A percentile compares a stretch with the other conserved stretches of the same genome.
Evolutionary conservation across 23 tunicate genomes (phyloP).

Genomic region (Diplosoma virens): DNA sequence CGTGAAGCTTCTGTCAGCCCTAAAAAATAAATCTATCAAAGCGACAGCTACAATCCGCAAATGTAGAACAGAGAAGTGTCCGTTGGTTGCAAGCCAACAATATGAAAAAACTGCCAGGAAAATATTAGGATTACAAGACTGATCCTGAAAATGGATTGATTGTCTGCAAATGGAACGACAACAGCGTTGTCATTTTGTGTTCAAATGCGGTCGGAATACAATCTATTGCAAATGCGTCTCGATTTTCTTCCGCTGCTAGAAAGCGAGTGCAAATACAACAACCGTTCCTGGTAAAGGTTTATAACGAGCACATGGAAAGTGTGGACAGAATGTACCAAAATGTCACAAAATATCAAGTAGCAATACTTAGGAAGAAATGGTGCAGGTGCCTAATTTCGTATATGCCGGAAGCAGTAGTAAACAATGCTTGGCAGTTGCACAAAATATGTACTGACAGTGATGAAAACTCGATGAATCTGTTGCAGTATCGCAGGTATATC

Average conservation of each 20-base stretch:
- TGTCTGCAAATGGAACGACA: neutral
- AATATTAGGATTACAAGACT: neutral
- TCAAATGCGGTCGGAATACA: neutral
- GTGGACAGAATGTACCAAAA: neutral
- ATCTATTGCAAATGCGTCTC: neutral
- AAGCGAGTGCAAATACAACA: neutral
- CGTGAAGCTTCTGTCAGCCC: neutral
- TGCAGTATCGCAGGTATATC: neutral
- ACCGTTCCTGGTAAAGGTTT: neutral
- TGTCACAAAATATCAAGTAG: neutral
- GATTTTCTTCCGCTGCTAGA: neutral
- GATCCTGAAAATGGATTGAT: neutral
- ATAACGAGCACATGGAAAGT: neutral
- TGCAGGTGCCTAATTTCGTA: neutral
- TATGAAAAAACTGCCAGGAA: neutral
- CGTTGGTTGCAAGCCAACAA: neutral
- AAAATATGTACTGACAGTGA: neutral
- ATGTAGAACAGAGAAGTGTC: neutral
- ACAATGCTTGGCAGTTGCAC: neutral
- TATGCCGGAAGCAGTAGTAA: neutral
- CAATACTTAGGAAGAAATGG: constrained; percentile 4
- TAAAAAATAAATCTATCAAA: neutral
- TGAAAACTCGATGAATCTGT: neutral
- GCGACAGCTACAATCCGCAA: neutral
- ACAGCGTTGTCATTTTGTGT: neutral